These are phyloP conservation scores for Euzetes globulus DNA, from an alignment of 2,888 invertebrate genomes.

Conservation along the genomic window DNA sequence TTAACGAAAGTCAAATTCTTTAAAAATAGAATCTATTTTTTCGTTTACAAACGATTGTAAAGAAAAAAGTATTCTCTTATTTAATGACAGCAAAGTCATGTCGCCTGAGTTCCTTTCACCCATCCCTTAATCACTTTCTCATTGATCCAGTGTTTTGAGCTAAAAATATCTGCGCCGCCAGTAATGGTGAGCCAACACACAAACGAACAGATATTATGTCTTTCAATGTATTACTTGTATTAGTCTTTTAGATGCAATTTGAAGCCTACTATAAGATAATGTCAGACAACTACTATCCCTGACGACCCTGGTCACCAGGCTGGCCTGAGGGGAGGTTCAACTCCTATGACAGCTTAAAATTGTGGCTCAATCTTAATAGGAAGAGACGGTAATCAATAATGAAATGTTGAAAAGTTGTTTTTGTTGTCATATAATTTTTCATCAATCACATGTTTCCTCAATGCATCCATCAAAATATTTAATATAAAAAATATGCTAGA, in stretches of 20 bases:
- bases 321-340: too few relatives aligned
- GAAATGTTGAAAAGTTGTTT: too few relatives aligned
- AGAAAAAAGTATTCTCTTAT: neutral
- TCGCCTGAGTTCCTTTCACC: conserved; percentile 12
- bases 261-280: neutral
- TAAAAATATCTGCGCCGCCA: conserved; percentile 13
- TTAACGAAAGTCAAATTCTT: neutral
- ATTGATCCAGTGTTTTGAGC: conserved; percentile 12
- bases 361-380: too few relatives aligned
- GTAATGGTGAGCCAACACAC: neutral
- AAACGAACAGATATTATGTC: neutral
- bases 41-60: neutral
- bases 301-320: neutral
- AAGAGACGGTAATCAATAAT: too few relatives aligned
- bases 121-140: conserved; percentile 27
- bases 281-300: neutral
- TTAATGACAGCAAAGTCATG: conserved; percentile 2
- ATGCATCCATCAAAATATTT: too few relatives aligned
- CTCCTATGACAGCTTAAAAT: too few relatives aligned
- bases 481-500: too few relatives aligned
- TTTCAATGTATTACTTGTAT: neutral
- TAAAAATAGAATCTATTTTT: neutral
- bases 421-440: too few relatives aligned
- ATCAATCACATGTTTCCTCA: too few relatives aligned
- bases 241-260: neutral